phyloP scores from a whole-genome alignment of 2,797 vertebrate species.

The Alcedo atthis region DNA sequence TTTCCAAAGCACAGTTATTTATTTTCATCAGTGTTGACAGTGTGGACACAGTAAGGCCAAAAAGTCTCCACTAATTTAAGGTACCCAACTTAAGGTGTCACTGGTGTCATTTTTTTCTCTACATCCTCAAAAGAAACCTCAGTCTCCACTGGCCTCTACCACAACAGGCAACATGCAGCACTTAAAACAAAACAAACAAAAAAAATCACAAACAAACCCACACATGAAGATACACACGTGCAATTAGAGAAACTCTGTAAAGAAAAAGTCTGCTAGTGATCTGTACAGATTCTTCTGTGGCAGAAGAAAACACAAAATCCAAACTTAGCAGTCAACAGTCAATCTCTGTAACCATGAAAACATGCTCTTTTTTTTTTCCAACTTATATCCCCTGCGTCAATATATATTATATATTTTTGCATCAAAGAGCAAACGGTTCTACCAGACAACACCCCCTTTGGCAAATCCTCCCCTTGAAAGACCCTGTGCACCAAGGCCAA shows the following conservation, averaged over 20 bases:
- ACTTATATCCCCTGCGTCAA: background rate
- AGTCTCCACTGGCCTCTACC: background rate
- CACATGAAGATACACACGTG: background rate
- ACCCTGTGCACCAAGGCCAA: background rate
- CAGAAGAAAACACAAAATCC: background rate
- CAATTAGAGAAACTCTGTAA: background rate
- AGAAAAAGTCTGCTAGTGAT: background rate
- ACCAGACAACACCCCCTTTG: background rate
- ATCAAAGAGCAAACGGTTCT: background rate
- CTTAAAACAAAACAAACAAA: background rate
- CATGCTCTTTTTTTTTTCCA: background rate
- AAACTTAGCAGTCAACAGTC: background rate
- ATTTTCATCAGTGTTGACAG: background rate
- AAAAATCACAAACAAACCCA: no score
- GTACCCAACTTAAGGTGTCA: background rate
- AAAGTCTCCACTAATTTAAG: background rate
- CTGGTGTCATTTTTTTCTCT: background rate
- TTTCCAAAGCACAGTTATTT: background rate
- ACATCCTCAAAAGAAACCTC: background rate
- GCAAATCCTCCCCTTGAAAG: background rate
- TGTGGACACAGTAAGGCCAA: background rate
- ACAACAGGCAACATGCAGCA: background rate
- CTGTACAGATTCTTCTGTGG: background rate
- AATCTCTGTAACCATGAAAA: background rate
- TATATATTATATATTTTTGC: background rate